Conservation (phyloP, 92 coral and sea anemone genomes). For the Phenganax stokvisi region DNA sequence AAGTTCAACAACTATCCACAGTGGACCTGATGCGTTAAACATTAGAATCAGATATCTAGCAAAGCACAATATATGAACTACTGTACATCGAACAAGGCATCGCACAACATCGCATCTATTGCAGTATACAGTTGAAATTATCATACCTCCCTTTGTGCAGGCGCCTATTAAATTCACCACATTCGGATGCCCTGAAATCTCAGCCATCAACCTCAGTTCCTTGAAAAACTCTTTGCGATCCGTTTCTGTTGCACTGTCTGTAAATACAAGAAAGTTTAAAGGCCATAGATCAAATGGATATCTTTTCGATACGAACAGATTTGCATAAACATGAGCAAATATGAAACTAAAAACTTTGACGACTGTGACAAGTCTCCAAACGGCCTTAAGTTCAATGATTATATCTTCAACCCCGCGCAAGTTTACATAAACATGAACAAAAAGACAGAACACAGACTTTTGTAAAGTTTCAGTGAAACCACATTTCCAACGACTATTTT, state of each 20-base stretch:
- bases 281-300: neutral
- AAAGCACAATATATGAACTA: too few species aligned
- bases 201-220: slow-evolving; percentile 72
- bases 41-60: neutral
- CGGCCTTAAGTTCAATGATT: too few species aligned
- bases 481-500: too few species aligned
- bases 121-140: neutral
- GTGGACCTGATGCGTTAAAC: slow-evolving; percentile 55
- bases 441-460: too few species aligned
- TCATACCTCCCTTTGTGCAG: slow-evolving; percentile 63
- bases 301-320: neutral
- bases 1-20: slow-evolving; percentile 71
- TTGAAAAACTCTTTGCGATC: slow-evolving; percentile 73
- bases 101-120: neutral
- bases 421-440: too few species aligned
- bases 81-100: too few species aligned
- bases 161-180: slow-evolving; percentile 76
- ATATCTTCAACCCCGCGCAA: too few species aligned
- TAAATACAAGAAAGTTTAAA: neutral
- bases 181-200: slow-evolving; percentile 67
- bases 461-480: too few species aligned
- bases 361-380: too few species aligned
- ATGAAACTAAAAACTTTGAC: neutral
- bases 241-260: slow-evolving; percentile 46
- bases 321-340: neutral